Conservation (phyloP, 2,888 invertebrate genomes). For the Pristionchus fissidentatus region DNA sequence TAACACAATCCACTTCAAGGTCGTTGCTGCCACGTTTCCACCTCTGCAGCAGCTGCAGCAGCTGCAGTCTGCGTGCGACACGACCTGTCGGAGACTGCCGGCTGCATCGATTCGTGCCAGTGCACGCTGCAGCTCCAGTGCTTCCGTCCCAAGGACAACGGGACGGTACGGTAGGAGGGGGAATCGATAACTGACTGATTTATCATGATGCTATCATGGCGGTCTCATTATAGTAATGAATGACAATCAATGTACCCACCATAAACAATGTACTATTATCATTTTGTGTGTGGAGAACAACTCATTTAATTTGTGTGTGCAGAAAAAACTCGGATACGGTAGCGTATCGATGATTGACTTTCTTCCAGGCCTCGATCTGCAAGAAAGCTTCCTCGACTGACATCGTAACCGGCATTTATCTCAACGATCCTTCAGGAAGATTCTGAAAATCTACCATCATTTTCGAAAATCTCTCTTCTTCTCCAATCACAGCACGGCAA, state of each 20-base stretch:
- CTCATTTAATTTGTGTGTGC: too few species aligned
- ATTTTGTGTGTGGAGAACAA: too few species aligned
- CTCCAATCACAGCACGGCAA: not conserved
- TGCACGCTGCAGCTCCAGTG: conserved; percentile 25
- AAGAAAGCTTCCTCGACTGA: conserved; percentile 10
- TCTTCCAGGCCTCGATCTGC: conserved; percentile 21
- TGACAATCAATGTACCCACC: too few species aligned
- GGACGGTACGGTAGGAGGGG: not conserved
- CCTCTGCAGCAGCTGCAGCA: not conserved
- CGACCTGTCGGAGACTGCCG: not conserved
- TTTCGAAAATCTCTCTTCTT: not conserved
- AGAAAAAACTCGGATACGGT: not conserved
- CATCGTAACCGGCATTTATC: conserved; percentile 11
- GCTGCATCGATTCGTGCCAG: conserved; percentile 29
- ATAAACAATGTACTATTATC: too few species aligned
- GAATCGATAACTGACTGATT: not conserved
- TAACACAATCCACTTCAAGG: not conserved
- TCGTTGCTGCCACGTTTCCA: conserved; percentile 15
- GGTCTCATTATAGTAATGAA: not conserved
- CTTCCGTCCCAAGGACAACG: not conserved
- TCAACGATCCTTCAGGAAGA: not conserved
- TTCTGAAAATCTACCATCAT: not conserved
- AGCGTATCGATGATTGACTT: conserved; percentile 4
- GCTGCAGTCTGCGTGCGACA: conserved; percentile 13
- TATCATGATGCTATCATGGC: not conserved